Percentiles rank a stretch among this genome's conserved stretches.
phyloP scores from a whole-genome alignment of 2,797 vertebrate genomes.

The Coregonus suidteri region DNA sequence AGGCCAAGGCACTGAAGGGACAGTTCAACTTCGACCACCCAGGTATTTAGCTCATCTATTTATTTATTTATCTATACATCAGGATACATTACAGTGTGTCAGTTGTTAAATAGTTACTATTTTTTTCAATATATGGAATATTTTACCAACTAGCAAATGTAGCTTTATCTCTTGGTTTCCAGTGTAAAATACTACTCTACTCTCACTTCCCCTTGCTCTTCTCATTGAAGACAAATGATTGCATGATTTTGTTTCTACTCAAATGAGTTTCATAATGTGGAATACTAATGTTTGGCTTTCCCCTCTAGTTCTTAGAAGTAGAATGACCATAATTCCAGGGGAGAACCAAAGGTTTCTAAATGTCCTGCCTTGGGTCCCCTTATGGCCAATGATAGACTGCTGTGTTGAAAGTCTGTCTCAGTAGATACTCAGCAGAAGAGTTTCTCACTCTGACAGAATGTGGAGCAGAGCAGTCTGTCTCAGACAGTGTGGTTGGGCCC shows the following conservation, averaged over 20 bases:
- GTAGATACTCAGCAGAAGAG: not conserved
- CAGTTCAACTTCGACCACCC: slow-evolving; percentile 99
- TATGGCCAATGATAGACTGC: not conserved
- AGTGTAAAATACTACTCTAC: not conserved
- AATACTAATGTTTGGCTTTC: not conserved
- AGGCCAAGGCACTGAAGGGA: slow-evolving; percentile 91
- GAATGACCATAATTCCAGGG: no score
- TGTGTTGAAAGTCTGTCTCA: not conserved
- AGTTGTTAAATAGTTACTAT: slow-evolving; percentile 6
- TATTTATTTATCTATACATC: not conserved
- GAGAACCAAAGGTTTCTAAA: not conserved
- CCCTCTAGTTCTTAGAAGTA: no score
- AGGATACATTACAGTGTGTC: not conserved
- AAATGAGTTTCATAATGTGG: no score
- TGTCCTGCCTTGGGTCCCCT: not conserved
- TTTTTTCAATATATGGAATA: not conserved
- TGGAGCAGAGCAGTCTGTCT: not conserved
- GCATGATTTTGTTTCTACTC: not conserved
- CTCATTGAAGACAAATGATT: not conserved
- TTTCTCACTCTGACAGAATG: no score
- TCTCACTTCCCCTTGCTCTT: not conserved
- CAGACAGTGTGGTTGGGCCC: not conserved
- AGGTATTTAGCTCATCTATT: slow-evolving; percentile 71
- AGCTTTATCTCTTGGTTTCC: not conserved
- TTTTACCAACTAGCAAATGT: not conserved